A percentile compares a stretch with the other conserved stretches of the same genome.
Conservation (phyloP, 2,888 invertebrate genomes). For the Heterodera filipjevi region DNA sequence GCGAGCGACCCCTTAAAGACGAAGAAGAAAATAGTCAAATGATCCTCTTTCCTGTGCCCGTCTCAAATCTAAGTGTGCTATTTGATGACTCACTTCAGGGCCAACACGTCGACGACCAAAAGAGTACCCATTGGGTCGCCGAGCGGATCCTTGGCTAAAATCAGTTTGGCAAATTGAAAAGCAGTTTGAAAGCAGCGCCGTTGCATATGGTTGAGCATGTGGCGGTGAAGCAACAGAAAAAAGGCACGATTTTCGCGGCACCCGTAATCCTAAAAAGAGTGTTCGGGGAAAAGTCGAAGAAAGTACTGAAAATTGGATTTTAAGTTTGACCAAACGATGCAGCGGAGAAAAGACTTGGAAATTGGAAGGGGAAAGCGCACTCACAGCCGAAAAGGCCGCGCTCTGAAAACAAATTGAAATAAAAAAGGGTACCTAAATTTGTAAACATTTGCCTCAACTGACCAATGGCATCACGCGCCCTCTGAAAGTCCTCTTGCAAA, state of each 20-base stretch:
- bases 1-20: constrained; percentile 13
- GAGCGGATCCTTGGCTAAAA: constrained; percentile 79
- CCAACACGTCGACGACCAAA: constrained; percentile 81
- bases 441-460: constrained; percentile 5
- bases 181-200: constrained; percentile 75
- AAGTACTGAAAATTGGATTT: background rate
- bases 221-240: constrained; percentile 80
- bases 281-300: background rate
- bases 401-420: constrained; percentile 69
- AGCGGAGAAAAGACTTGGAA: constrained; percentile 76
- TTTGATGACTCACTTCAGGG: constrained; percentile 73
- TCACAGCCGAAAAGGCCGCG: constrained; percentile 79
- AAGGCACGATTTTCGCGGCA: constrained; percentile 81
- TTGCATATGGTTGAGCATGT: constrained; percentile 78
- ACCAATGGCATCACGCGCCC: constrained; percentile 53
- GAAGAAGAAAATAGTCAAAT: too few relatives aligned
- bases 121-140: constrained; percentile 79
- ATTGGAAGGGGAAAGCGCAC: constrained; percentile 78
- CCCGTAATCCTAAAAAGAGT: constrained; percentile 70
- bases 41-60: too few relatives aligned
- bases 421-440: constrained; percentile 15
- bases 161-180: constrained; percentile 82
- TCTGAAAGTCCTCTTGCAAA: constrained; percentile 55
- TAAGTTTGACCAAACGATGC: constrained; percentile 68
- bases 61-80: constrained; percentile 76